These are phyloP conservation scores for Clusia tigrina DNA, from an alignment of 2,888 invertebrate genomes.

Conservation along the genomic window DNA sequence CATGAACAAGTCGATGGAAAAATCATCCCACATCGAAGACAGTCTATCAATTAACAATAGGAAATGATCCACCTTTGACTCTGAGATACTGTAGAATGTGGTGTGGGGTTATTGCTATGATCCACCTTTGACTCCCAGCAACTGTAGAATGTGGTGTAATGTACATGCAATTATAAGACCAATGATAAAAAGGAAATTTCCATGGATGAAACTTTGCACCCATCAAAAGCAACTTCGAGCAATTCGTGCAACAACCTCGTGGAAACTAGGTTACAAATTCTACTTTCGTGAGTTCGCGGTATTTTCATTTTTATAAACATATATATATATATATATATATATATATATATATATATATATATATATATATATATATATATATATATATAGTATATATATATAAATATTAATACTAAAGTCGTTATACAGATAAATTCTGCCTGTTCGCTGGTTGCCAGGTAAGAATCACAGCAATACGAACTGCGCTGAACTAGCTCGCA, in stretches of 20 bases:
- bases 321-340: background rate
- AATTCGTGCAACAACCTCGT: slow-evolving; percentile 25
- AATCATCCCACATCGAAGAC: no score
- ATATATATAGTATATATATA: background rate
- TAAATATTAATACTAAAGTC: background rate
- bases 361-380: background rate
- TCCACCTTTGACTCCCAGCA: no score
- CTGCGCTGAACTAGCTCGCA: background rate
- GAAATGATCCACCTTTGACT: no score
- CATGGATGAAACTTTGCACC: no score
- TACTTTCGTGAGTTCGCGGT: background rate
- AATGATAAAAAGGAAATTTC: no score
- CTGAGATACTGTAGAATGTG: no score
- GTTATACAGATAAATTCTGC: background rate
- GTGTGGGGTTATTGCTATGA: no score
- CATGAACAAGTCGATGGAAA: no score
- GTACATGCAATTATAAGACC: no score
- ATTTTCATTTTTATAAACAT: background rate
- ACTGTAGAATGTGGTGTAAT: no score
- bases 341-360: background rate
- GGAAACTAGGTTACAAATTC: slow-evolving; percentile 33
- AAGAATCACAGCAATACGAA: background rate
- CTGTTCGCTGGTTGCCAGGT: background rate
- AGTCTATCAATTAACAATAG: no score
- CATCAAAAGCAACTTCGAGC: slow-evolving; percentile 14